Evolutionary conservation across 2,888 invertebrate genomes (phyloP), one percentile per base, ranked within the genome.

Genomic region (Nomada ruficornis): DNA sequence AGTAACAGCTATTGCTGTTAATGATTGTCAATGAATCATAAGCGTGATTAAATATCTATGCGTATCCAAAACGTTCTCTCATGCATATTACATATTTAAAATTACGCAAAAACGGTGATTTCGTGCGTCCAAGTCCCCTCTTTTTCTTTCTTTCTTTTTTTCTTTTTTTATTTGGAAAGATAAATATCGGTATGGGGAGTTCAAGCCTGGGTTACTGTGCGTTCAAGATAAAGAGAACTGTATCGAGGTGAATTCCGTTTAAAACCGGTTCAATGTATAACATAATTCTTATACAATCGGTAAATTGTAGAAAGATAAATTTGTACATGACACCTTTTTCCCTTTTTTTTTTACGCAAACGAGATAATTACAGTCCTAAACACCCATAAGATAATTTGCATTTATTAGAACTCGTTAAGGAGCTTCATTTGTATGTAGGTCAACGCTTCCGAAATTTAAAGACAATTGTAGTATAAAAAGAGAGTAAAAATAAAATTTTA

Each of bases 221-320:
- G 9, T 15, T 2, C 20, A 50, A 50, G 79, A 82, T 82, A 82
- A 74, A 15, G 15, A 26, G 23, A 62, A 70, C 26, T 47, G n/a
- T 78, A 71, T 67, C 79, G 36, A 70, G 50, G 57, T 29, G 62
- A 13, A 29, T 63, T 47, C 52, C 55, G 44, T 81, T 77, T 67
- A 64, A 78, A 85, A 87, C 85, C 74, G 74, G 87, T 87, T 87
- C 55, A 55, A 79, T 65, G 57, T 44, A 20, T 77, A 79, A 26
- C 4, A 60, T 78, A 64, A 47, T 15, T 47, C 47, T 11, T 13
- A 47, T 15, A 72, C 69, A 80, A 78, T 59, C 64, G 36, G 50
- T 57, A 62, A 82, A 83, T 81, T 55, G 73, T 42, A 26, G 29
- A 54, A 64, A 63, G 77, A 82, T 83, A 72, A 68, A 78, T 78